phyloP scores from a whole-genome alignment of 2,113 vertebrate genomes.

The Pseudorectes ferrugineus region DNA sequence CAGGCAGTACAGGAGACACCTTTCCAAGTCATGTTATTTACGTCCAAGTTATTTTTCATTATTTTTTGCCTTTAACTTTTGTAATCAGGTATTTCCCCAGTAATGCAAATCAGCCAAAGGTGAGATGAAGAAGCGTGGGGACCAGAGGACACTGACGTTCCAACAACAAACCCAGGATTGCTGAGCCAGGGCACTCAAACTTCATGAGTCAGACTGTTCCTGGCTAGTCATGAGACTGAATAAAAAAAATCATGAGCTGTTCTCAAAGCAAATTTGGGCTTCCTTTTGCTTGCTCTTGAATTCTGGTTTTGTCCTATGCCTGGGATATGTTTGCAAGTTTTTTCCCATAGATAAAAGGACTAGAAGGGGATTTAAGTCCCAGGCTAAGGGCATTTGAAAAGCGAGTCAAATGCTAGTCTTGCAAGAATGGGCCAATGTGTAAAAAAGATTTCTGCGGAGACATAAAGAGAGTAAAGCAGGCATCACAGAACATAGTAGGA shows the following conservation, averaged over 20 bases:
- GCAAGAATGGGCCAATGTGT: background rate
- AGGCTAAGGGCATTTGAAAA: background rate
- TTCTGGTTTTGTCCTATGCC: background rate
- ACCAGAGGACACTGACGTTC: background rate
- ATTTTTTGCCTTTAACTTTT: background rate
- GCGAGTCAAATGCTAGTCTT: background rate
- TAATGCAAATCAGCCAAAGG: background rate
- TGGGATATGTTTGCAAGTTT: background rate
- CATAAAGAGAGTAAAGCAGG: background rate
- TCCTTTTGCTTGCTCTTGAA: background rate
- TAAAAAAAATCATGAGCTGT: constrained; percentile 34
- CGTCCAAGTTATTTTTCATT: background rate
- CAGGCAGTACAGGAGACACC: background rate
- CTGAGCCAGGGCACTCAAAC: constrained; percentile 30
- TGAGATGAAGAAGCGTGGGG: background rate
- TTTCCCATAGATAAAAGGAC: background rate
- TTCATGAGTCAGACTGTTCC: constrained; percentile 31
- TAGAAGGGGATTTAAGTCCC: background rate
- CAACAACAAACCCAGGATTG: background rate
- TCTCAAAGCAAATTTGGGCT: constrained; percentile 14
- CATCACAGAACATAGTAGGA: background rate
- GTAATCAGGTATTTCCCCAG: background rate
- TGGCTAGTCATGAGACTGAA: constrained; percentile 26
- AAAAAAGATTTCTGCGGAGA: background rate
- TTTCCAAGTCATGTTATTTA: background rate